Conservation (phyloP, 2,797 vertebrate species). For the Lithobates pipiens region DNA sequence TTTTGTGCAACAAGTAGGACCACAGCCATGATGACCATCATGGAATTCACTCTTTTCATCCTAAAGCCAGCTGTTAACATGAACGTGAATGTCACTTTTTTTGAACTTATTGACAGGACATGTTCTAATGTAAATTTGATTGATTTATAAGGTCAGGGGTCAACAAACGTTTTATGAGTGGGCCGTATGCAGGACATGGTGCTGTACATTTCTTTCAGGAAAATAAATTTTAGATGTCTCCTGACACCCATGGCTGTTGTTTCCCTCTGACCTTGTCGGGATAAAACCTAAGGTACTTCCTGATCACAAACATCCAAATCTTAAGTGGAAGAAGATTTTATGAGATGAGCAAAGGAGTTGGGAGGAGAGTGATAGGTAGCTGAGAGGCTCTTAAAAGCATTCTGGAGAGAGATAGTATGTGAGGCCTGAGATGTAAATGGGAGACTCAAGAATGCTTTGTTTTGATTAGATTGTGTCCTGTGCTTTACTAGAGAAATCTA, state of each 20-base stretch:
- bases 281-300: constrained; percentile 46
- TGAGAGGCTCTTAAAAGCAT: constrained; percentile 29
- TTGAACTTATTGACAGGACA: too few relatives aligned
- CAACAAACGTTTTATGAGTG: not conserved
- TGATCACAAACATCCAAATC: constrained; percentile 15
- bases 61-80: too few relatives aligned
- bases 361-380: constrained; percentile 18
- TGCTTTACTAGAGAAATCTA: not conserved
- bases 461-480: constrained; percentile 15
- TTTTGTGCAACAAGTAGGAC: too few relatives aligned
- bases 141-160: not conserved
- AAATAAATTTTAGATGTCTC: not conserved
- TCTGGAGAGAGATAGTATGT: constrained; percentile 36
- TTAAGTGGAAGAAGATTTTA: constrained; percentile 51
- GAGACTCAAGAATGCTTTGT: not conserved
- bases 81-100: too few relatives aligned
- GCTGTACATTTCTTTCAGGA: not conserved
- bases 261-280: constrained; percentile 30
- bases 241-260: constrained; percentile 33
- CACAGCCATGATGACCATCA: too few relatives aligned
- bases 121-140: too few relatives aligned
- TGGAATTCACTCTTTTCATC: too few relatives aligned
- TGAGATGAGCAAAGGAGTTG: constrained; percentile 34
- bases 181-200: not conserved
- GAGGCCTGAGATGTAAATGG: constrained; percentile 5